These are phyloP conservation scores for Halichoeres trimaculatus DNA, from an alignment of 2,113 vertebrate genomes.

Conservation along the genomic window DNA sequence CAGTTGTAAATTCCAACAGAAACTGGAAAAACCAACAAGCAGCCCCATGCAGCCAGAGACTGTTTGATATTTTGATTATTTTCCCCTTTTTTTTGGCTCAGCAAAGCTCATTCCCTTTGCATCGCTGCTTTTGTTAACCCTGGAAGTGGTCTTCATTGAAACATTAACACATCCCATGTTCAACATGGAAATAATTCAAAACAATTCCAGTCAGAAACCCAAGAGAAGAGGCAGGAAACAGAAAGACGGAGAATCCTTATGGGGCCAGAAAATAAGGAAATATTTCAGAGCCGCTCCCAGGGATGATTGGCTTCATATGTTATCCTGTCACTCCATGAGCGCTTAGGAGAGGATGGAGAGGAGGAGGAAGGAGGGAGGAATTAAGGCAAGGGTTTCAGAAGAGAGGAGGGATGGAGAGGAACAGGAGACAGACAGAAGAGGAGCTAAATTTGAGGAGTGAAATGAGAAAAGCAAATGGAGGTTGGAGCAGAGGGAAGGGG, in stretches of 20 bases:
- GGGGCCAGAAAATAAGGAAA: conserved; percentile 52
- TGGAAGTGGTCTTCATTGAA: background rate
- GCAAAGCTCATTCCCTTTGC: too few relatives aligned
- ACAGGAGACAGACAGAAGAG: background rate
- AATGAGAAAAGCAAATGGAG: background rate
- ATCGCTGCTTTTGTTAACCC: background rate
- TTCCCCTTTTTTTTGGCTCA: too few relatives aligned
- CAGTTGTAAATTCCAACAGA: too few relatives aligned
- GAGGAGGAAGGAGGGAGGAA: conserved; percentile 29
- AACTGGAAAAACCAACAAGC: too few relatives aligned
- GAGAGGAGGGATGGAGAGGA: conserved; percentile 1
- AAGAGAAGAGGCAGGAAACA: conserved; percentile 1
- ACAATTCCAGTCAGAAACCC: conserved; percentile 16
- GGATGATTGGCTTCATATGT: conserved; percentile 73
- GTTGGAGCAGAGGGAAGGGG: background rate
- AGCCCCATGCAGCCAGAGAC: too few relatives aligned
- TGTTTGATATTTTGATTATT: too few relatives aligned
- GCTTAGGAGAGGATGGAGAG: conserved; percentile 55
- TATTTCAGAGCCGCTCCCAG: conserved; percentile 61
- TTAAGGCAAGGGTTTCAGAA: conserved; percentile 18
- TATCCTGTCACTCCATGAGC: conserved; percentile 60
- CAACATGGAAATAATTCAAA: background rate
- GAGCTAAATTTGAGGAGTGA: background rate
- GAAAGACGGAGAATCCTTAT: conserved; percentile 15
- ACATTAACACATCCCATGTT: conserved; percentile 6